Evolutionary conservation across 1,140 invertebrate genomes (phyloP).

Genomic region (Ylistrum balloti): DNA sequence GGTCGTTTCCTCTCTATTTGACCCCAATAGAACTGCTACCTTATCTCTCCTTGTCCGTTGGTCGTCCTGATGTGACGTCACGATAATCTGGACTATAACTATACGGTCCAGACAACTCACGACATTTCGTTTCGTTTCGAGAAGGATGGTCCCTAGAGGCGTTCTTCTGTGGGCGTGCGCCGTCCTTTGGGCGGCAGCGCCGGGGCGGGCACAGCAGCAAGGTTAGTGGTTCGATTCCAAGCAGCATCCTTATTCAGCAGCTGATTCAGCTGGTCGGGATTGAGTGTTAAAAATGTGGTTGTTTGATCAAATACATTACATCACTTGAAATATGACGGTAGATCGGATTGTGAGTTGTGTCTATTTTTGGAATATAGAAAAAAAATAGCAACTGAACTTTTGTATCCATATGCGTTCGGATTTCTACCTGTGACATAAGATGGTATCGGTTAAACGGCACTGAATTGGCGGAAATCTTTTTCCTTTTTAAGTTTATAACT

Average conservation of each 20-base stretch:
- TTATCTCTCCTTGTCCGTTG: not conserved
- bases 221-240: not conserved
- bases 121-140: conserved; percentile 11
- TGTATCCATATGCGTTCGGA: not conserved
- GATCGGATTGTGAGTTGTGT: not conserved
- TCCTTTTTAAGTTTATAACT: no score
- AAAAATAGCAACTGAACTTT: not conserved
- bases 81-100: not conserved
- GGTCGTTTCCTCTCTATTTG: not conserved
- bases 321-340: not conserved
- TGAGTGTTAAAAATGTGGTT: not conserved
- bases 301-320: not conserved
- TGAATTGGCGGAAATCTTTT: no score
- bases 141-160: not conserved
- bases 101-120: not conserved
- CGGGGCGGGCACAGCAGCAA: not conserved
- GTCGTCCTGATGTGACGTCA: not conserved
- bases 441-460: not conserved
- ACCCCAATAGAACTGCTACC: not conserved
- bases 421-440: not conserved
- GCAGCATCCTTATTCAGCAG: not conserved
- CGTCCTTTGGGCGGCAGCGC: not conserved
- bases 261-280: not conserved
- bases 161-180: not conserved
- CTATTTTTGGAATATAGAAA: not conserved